Evolutionary conservation across 2,113 vertebrate species (phyloP).

Genomic region (Numida meleagris): DNA sequence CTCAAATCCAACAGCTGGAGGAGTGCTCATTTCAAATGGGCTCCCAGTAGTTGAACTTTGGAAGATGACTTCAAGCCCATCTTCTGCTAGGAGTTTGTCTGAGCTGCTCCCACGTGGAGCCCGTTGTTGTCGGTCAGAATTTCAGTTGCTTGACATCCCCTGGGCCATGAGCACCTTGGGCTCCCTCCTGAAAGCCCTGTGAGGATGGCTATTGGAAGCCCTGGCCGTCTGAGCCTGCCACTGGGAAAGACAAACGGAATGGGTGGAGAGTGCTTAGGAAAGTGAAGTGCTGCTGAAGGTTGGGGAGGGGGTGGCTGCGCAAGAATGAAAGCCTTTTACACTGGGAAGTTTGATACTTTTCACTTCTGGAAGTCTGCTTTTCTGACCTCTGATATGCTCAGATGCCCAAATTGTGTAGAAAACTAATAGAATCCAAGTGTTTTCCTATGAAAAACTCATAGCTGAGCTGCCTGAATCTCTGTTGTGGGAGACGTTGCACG

Average conservation of each 20-base stretch:
- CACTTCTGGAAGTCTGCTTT: not conserved
- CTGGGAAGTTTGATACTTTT: not conserved
- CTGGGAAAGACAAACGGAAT: not conserved
- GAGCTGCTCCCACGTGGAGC: not conserved
- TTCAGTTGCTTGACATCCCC: not conserved
- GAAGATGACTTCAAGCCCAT: not conserved
- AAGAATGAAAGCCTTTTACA: rapidly evolving
- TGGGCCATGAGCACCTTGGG: not conserved
- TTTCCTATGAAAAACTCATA: not conserved
- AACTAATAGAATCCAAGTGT: not conserved
- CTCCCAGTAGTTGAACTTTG: not conserved
- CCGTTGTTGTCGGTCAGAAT: not conserved
- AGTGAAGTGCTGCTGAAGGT: not conserved
- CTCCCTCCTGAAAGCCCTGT: not conserved
- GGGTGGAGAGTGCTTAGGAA: not conserved
- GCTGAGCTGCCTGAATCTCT: not conserved
- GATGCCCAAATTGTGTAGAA: not conserved
- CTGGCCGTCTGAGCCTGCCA: not conserved
- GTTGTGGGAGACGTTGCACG: not conserved
- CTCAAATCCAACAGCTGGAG: not conserved
- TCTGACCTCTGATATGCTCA: not conserved
- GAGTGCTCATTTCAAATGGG: not conserved
- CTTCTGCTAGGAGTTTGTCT: not conserved
- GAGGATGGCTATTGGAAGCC: not conserved
- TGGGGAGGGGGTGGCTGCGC: not conserved